Base-by-base conservation (phyloP, 2,797 vertebrate genomes). In the Propithecus deckenii region DNA sequence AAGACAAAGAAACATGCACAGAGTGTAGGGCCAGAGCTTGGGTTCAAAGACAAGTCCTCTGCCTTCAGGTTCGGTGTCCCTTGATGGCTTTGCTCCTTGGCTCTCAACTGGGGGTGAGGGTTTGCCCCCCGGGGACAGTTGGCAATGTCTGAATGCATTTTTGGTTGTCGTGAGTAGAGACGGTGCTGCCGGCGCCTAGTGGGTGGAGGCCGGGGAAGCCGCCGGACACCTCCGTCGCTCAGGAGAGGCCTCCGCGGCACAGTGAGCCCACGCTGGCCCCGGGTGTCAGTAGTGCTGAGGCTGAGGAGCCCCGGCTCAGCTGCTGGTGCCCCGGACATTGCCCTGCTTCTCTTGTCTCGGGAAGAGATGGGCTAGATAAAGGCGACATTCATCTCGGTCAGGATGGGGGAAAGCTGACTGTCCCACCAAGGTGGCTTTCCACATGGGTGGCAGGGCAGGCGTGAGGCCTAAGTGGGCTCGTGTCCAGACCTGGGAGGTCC, bases 41-140 rank as follows among this genome's bases (percentile, higher is more conserved):
- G n/a, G n/a, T 71, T 90, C 69, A 71, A 25, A 93, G 87, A 65
- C 17, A 74, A 52, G 35, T 57, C 30, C 71, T 48, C 83, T 94
- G 85, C 59, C 65, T 94, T 57, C 13, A 32, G 71, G 38, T 38
- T 55, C 48, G 28, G 0, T 50, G 52, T 10, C 52, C 30, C 63
- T 85, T 41, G 71, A 41, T 50, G 61, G 17, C 32, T 74, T 25
- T 38, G 38, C 50, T 83, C n/a, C 41, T 57, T 13, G 18, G n/a
- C 86, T 88, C 81, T 94, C 78, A 46, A 1, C 8, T n/a, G 48
- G 14, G n/a, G 57, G 63, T 6, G 14, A 4, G 43, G 43, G 61
- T 25, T 55, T 4, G 20, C 8, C 22, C 28, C 18, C 38, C 2
- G 9, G n/a, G 63, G 80, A 43, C 50, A 38, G 20, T 52, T 18